A percentile compares a stretch with the other conserved stretches of the same genome.
Evolutionary conservation across 1,140 invertebrate species (phyloP).

Genomic region (Euglossa dilemma): DNA sequence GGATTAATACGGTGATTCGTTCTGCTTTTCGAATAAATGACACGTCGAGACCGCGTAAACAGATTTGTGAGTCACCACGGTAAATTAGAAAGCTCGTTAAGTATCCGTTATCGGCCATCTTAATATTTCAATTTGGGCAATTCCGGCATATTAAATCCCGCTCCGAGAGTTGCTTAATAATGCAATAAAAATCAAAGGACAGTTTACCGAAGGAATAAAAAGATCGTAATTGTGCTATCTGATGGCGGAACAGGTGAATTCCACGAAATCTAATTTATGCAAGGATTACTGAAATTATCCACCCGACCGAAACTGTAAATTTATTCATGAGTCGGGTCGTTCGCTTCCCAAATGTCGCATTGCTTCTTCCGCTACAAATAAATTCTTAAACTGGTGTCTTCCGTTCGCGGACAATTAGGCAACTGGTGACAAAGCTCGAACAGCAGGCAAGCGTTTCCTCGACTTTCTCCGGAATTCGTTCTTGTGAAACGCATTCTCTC

Average conservation of each 20-base stretch:
- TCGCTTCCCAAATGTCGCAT: conserved; percentile 73
- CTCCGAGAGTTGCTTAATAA: too few species aligned
- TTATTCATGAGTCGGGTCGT: conserved; percentile 47
- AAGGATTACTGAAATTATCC: conserved; percentile 27
- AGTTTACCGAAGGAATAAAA: neutral
- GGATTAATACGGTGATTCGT: too few species aligned
- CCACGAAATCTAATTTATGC: neutral
- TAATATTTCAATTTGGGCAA: too few species aligned
- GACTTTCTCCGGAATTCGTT: conserved; percentile 51
- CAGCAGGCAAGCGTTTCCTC: conserved; percentile 63
- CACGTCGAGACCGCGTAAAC: too few species aligned
- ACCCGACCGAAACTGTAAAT: conserved; percentile 47
- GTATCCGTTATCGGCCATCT: too few species aligned
- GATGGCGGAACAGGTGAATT: conserved; percentile 4
- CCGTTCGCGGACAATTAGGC: conserved; percentile 60
- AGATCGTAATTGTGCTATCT: neutral
- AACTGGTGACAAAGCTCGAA: conserved; percentile 57
- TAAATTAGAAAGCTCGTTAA: too few species aligned
- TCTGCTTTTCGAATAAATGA: too few species aligned
- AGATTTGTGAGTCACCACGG: too few species aligned
- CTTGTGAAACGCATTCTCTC: neutral
- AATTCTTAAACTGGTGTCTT: conserved; percentile 59
- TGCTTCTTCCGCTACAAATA: conserved; percentile 54
- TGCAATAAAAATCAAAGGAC: too few species aligned
- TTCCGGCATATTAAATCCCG: too few species aligned